These are phyloP conservation scores for Poeciliopsis infans DNA, from an alignment of 2,797 vertebrate genomes.

Conservation along the genomic window DNA sequence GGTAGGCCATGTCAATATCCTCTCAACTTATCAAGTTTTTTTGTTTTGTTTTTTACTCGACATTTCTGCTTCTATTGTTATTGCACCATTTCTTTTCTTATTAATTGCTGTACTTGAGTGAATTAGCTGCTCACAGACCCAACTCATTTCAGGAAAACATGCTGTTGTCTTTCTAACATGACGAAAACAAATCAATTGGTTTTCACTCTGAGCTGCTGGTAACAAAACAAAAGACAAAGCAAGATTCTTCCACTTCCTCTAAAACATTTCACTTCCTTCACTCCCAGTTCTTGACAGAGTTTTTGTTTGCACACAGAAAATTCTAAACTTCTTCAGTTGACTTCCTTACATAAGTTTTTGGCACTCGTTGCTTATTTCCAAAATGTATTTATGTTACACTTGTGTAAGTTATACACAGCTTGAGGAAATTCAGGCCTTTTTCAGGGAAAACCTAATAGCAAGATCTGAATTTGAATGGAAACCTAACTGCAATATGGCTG, in stretches of 20 bases:
- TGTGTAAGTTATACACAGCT: neutral
- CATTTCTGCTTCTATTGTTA: neutral
- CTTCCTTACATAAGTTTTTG: neutral
- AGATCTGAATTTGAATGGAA: neutral
- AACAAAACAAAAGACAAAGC: neutral
- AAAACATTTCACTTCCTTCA: neutral
- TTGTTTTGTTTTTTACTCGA: neutral
- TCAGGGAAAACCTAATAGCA: neutral
- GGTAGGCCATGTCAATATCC: neutral
- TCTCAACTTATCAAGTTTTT: neutral
- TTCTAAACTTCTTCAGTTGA: neutral
- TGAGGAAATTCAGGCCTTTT: neutral
- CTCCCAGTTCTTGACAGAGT: neutral
- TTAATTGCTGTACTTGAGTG: neutral
- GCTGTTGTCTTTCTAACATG: neutral
- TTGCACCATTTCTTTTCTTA: neutral
- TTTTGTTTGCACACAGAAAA: neutral
- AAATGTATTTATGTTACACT: neutral
- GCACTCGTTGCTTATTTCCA: neutral
- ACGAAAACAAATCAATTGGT: neutral
- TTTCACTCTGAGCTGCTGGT: neutral
- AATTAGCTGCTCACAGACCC: neutral
- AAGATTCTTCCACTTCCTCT: neutral
- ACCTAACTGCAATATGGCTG: neutral
- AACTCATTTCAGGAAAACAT: neutral